Conservation (phyloP, 1,140 invertebrate species). For the Maniola jurtina region DNA sequence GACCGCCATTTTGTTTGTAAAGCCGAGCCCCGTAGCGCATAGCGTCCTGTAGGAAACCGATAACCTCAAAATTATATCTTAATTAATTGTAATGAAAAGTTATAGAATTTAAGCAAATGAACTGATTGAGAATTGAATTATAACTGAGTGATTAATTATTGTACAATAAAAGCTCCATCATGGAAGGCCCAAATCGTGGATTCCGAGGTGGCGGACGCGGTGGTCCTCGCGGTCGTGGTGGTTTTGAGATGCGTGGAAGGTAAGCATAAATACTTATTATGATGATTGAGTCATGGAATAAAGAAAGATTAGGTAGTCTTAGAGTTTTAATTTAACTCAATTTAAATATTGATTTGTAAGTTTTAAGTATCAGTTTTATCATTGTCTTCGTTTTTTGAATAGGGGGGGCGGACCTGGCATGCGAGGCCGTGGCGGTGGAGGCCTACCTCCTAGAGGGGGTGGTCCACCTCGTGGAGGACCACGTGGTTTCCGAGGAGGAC, state of each 20-base stretch:
- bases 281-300: background rate
- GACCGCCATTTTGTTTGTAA: background rate
- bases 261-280: conserved; percentile 28
- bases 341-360: too few species aligned
- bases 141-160: too few species aligned
- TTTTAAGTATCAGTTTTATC: too few species aligned
- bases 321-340: conserved; percentile 1
- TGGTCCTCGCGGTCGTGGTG: conserved; percentile 59
- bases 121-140: background rate
- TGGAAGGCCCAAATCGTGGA: conserved; percentile 65
- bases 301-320: background rate
- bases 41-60: too few species aligned
- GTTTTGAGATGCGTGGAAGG: conserved; percentile 71
- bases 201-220: conserved; percentile 68
- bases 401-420: conserved; percentile 57
- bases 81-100: too few species aligned
- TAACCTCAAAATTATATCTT: too few species aligned
- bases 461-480: conserved; percentile 55
- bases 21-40: too few species aligned
- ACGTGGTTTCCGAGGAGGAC: conserved; percentile 52
- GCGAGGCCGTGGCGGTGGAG: conserved; percentile 55
- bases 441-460: conserved; percentile 4
- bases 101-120: background rate
- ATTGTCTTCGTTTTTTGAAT: conserved; percentile 22
- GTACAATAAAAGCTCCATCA: conserved; percentile 15